Evolutionary conservation across 30 jellyfish, hydroid and myxozoan genomes (phyloP), one percentile per base, ranked within the genome.

Genomic region (Turritopsis dohrnii): DNA sequence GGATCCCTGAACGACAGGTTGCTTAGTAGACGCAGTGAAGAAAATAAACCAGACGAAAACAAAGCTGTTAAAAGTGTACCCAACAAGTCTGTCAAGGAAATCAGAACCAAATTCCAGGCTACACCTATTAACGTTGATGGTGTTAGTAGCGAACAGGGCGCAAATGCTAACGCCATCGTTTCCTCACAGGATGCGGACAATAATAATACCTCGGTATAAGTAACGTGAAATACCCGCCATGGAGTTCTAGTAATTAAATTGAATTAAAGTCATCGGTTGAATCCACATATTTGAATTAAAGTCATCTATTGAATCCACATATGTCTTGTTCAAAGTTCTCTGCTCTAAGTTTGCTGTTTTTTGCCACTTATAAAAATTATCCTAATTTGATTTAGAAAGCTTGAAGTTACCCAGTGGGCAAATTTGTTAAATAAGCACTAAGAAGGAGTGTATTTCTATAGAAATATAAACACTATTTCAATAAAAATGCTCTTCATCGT

Each of bases 1-100:
- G 87, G 87, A 16, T 80, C 87, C 4, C 65, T 80, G 60, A 80
- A 80, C 54, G 87, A 80, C 28, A 80, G 26, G 53, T 52, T 80
- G 26, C 23, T 30, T 28, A 77, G 71, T 25, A 53, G 85, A 19
- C 85, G 85, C 28, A 23, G 30, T 9, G 85, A 77, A 28, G 85
- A 77, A 24, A 22, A 79, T 18, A 77, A 30, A 77, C 16, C 85
- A 5, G 85, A 77, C n/a, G 85, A 77, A 18, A 66, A 28, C 28
- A 26, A 29, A 21, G 27, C 28, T 17, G 52, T 27, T 30, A 25
- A 24, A 26, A 28, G 72, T 53, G n/a, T 60, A 24, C 23, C 21
- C 28, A 77, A 77, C 53, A 77, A 77, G 29, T 77, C 85, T 25
- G 85, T 77, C 30, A 77, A 77, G 21, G 85, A 77, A 66, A 77